Evolutionary conservation across 2,888 invertebrate species (phyloP), one percentile per base, ranked within the genome.

Genomic region (Trissolcus japonicus): DNA sequence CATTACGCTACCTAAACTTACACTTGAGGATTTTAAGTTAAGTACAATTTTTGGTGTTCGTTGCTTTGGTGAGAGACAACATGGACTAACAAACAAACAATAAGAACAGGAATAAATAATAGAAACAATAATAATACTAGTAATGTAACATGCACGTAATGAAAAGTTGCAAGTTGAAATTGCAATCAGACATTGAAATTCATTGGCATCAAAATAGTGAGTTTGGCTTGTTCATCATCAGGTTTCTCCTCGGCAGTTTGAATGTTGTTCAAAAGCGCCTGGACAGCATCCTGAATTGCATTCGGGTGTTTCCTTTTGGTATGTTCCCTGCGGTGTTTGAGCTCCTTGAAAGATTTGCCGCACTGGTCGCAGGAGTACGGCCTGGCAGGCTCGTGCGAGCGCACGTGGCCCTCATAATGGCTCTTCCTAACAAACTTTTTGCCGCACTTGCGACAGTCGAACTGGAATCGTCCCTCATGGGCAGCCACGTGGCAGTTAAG

Each of bases 351-450:
- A 1, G 87, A 86, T 75, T 87, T 86, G 9, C 88, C 88, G 55
- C 89, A 89, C 35, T 86, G 85, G 19, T 89, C 87, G 76, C 89
- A 89, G 1, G 86, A 84, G 63, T 86, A 89, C 0, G 89, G 89
- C 11, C 89, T 80, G 0, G 87, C 85, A 1, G 88, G 87, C 43
- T 89, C 87, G 66, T 90, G 90, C 0, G 89, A 87, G 6, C 88
- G 83, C 13, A 88, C 83, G 63, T 90, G 90, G 0, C 89, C 86
- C 62, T 89, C 88, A 57, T 88, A 90, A 57, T 90, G 90, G 19
- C 88, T 89, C 67, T 89, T 89, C 1, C 90, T 80, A 0, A 89
- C 88, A 57, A 90, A 90, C 69, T 86, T 86, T 56, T 90, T 90
- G 14, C 87, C 88, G 69, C 90, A 90, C 25, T 86, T 86, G 17